Evolutionary conservation across 2,113 vertebrate genomes (phyloP).

Genomic region (Rana temporaria): DNA sequence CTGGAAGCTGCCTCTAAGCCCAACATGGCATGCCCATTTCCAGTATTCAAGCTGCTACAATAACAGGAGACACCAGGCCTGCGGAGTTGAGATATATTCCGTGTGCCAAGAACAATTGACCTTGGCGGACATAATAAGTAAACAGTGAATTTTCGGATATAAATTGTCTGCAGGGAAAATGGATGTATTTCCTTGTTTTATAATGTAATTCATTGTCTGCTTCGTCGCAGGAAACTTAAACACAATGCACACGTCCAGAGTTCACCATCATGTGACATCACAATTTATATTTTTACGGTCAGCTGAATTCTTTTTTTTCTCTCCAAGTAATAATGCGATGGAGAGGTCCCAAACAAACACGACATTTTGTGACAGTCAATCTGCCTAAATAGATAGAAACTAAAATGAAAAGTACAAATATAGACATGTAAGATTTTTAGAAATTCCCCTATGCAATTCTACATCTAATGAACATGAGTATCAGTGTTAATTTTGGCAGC

Average conservation of each 20-base stretch:
- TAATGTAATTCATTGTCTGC: constrained; percentile 58
- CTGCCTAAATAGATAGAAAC: too few species aligned
- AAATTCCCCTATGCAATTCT: too few species aligned
- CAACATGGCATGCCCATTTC: constrained; percentile 22
- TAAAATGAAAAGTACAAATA: too few species aligned
- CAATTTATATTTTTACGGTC: too few species aligned
- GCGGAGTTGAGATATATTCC: constrained; percentile 60
- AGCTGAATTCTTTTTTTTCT: too few species aligned
- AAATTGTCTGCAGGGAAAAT: constrained; percentile 50
- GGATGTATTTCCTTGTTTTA: constrained; percentile 58
- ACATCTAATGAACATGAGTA: too few species aligned
- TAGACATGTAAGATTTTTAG: too few species aligned
- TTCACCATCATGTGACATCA: not conserved
- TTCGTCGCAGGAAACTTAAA: constrained; percentile 57
- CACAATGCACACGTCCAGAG: constrained; percentile 46
- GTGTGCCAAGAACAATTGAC: constrained; percentile 62
- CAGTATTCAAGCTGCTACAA: constrained; percentile 46
- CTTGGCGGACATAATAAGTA: constrained; percentile 57
- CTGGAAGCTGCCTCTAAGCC: not conserved
- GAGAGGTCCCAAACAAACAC: too few species aligned
- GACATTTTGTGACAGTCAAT: too few species aligned
- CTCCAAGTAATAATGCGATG: too few species aligned
- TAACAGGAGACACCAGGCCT: constrained; percentile 60
- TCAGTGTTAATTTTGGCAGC: too few species aligned
- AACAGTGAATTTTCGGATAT: constrained; percentile 52